phyloP scores from a whole-genome alignment of 2,113 vertebrate genomes.

The Nothobranchius furzeri region DNA sequence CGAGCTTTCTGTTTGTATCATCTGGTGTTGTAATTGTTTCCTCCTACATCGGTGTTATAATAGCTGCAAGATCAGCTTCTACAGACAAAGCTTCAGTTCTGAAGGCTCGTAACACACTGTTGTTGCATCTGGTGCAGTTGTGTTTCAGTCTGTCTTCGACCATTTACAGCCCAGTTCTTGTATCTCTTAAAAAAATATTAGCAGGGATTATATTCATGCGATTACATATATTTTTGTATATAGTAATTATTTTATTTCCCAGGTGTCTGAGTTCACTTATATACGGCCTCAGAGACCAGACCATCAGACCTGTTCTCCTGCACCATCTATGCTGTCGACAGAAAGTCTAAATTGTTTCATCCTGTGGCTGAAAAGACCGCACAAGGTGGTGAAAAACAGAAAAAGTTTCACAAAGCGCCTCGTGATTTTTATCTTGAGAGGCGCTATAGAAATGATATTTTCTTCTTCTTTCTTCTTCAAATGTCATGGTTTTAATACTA shows the following conservation, averaged over 20 bases:
- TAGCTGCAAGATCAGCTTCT: constrained; percentile 64
- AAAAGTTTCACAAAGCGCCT: not conserved
- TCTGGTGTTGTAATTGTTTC: constrained; percentile 34
- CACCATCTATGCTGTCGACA: constrained; percentile 14
- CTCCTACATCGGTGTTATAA: constrained; percentile 62
- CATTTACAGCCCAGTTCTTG: constrained; percentile 19
- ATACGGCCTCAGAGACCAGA: constrained; percentile 39
- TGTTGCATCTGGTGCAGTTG: constrained; percentile 69
- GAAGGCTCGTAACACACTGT: constrained; percentile 62
- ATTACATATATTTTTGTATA: constrained; percentile 38
- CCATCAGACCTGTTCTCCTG: constrained; percentile 36
- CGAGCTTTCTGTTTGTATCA: constrained; percentile 47
- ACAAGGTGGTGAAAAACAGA: no score
- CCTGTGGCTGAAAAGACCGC: not conserved
- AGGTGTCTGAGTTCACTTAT: constrained; percentile 48
- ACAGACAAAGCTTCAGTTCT: constrained; percentile 48
- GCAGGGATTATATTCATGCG: not conserved
- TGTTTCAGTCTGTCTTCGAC: constrained; percentile 56
- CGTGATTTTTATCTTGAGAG: no score
- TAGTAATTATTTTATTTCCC: constrained; percentile 40
- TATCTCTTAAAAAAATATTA: rapidly evolving
- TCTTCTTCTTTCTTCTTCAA: no score
- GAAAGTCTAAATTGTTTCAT: not conserved
- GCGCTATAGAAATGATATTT: no score
- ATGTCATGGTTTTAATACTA: no score